Conservation (phyloP, 2,113 vertebrate genomes). For the Craseonycteris thonglongyai region DNA sequence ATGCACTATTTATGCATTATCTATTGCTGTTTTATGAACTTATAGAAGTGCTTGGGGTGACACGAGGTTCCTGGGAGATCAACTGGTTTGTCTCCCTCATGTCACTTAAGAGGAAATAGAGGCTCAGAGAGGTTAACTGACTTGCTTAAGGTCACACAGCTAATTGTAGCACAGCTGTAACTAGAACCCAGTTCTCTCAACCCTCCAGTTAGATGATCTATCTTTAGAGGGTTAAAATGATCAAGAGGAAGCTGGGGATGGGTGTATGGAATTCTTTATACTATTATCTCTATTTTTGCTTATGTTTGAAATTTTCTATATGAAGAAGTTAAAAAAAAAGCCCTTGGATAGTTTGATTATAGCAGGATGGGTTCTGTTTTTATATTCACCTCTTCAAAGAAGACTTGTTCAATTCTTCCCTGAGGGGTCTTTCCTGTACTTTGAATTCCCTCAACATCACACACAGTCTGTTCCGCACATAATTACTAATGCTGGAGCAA, state of each 20-base stretch:
- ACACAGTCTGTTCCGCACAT: not conserved
- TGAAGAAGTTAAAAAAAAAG: slow-evolving; percentile 14
- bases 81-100: not conserved
- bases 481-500: not conserved
- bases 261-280: not conserved
- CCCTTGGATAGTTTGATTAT: slow-evolving; percentile 27
- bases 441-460: slow-evolving; percentile 26
- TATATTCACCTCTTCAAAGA: slow-evolving; percentile 60
- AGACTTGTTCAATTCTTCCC: slow-evolving; percentile 63
- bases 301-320: slow-evolving; percentile 24
- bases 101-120: not conserved
- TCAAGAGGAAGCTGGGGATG: not conserved
- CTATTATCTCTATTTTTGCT: not conserved
- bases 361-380: slow-evolving; percentile 42
- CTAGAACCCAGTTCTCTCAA: not conserved
- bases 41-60: not conserved
- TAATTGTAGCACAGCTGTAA: not conserved
- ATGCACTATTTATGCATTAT: not conserved
- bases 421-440: slow-evolving; percentile 6
- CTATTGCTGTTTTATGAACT: not conserved
- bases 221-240: not conserved
- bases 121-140: not conserved
- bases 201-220: not conserved
- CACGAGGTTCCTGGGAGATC: not conserved
- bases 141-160: not conserved